Percentiles rank a stretch among this genome's conserved stretches.
Conservation (phyloP, 2,888 invertebrate species). For the Acanthopleura granulata region DNA sequence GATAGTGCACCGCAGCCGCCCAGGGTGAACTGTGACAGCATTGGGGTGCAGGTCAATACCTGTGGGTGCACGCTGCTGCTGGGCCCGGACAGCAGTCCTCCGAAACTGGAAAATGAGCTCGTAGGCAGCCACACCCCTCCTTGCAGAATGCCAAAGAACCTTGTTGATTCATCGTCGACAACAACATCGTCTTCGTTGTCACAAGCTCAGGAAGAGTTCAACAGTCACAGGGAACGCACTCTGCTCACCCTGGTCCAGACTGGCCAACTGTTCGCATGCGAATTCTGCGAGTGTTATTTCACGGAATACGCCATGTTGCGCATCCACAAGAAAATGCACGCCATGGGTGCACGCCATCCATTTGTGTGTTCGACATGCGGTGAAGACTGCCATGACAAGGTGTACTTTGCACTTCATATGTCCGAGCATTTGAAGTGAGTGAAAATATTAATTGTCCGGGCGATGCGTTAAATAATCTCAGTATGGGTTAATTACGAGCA, state of each 20-base stretch:
- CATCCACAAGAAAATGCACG: conserved; percentile 55
- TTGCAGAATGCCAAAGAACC: conserved; percentile 11
- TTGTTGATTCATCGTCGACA: neutral
- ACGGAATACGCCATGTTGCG: conserved; percentile 60
- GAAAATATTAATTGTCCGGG: too few species aligned
- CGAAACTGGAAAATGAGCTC: neutral
- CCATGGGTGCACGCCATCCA: conserved; percentile 41
- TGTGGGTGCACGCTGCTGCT: conserved; percentile 3
- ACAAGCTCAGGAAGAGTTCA: conserved; percentile 10
- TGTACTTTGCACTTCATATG: conserved; percentile 57
- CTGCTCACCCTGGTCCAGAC: conserved; percentile 50
- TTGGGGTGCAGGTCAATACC: conserved; percentile 12
- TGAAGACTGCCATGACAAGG: conserved; percentile 58
- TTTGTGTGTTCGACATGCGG: conserved; percentile 56
- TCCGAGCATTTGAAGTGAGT: conserved; percentile 51
- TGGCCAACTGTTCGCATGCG: conserved; percentile 56
- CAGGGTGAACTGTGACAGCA: neutral
- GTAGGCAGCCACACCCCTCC: neutral
- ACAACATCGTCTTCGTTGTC: neutral
- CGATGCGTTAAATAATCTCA: too few species aligned
- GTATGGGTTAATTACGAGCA: too few species aligned
- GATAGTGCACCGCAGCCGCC: neutral
- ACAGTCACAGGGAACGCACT: conserved; percentile 22
- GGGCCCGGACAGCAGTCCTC: neutral
- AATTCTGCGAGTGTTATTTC: conserved; percentile 59